These are phyloP conservation scores for Australoheros facetus DNA, from an alignment of 2,797 vertebrate genomes.

Conservation along the genomic window DNA sequence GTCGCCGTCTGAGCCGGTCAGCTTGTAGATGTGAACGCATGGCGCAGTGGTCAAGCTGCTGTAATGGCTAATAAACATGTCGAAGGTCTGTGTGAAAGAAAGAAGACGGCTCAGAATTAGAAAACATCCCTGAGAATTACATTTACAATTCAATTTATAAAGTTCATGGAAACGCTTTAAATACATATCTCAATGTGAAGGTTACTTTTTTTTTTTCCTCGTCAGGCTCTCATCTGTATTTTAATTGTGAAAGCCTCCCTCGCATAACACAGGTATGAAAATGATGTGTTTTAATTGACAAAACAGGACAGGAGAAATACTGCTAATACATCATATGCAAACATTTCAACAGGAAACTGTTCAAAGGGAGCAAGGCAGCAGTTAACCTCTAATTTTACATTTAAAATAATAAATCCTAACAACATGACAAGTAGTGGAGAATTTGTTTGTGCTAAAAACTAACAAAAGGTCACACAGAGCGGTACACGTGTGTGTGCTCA, in stretches of 20 bases:
- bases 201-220: rapidly evolving
- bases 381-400: not conserved
- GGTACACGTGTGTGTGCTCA: not conserved
- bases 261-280: not conserved
- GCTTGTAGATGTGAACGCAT: conserved; percentile 93
- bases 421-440: too few species aligned
- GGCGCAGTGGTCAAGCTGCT: conserved; percentile 90
- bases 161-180: rapidly evolving
- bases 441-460: too few species aligned
- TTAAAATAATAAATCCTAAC: not conserved
- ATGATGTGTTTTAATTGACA: too few species aligned
- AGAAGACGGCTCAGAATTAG: not conserved
- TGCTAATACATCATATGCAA: not conserved
- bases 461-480: too few species aligned
- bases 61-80: conserved; percentile 97
- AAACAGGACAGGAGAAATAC: too few species aligned
- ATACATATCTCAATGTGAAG: not conserved
- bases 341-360: not conserved
- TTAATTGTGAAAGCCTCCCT: not conserved
- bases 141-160: not conserved
- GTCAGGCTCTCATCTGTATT: not conserved
- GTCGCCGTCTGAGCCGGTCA: conserved; percentile 82
- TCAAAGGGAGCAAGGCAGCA: not conserved
- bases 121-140: not conserved
- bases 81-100: conserved; percentile 85